Evolutionary conservation across 1,140 invertebrate species (phyloP).

Genomic region (Diachasma alloeum): DNA sequence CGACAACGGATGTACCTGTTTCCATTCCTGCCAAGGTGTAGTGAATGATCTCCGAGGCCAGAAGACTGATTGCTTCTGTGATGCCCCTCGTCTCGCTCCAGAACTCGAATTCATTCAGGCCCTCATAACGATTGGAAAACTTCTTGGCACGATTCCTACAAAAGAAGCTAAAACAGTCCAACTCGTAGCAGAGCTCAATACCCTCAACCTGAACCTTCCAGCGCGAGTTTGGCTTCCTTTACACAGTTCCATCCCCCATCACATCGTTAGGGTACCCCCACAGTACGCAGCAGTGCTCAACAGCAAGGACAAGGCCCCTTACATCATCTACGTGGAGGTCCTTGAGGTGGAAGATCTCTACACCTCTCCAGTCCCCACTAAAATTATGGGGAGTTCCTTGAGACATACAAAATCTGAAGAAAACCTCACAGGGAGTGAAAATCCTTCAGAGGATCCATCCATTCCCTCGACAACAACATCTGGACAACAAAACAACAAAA

Average conservation of each 20-base stretch:
- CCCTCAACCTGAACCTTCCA: constrained; percentile 95
- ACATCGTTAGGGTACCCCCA: constrained; percentile 92
- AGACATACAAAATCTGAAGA: constrained; percentile 95
- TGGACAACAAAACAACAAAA: constrained; percentile 44
- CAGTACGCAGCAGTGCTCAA: constrained; percentile 96
- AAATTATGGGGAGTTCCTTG: constrained; percentile 80
- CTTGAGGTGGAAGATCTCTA: constrained; percentile 90
- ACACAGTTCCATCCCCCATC: constrained; percentile 74
- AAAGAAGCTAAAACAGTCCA: constrained; percentile 93
- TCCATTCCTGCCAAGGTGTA: constrained; percentile 77
- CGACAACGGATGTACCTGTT: constrained; percentile 94
- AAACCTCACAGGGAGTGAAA: constrained; percentile 72
- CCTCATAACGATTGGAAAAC: constrained; percentile 90
- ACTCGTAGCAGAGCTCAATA: constrained; percentile 89
- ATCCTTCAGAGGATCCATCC: constrained; percentile 37
- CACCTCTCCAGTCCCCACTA: constrained; percentile 79
- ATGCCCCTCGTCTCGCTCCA: constrained; percentile 81
- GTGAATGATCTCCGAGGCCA: constrained; percentile 79
- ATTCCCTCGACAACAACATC: constrained; percentile 48
- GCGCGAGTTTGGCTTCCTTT: constrained; percentile 97
- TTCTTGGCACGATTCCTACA: constrained; percentile 87
- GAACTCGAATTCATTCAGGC: constrained; percentile 89
- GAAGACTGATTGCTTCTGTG: constrained; percentile 78
- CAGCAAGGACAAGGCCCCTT: constrained; percentile 98
- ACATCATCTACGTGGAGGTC: constrained; percentile 97